A percentile compares a stretch with the other conserved stretches of the same genome.
These are phyloP conservation scores for Nyctibius bracteatus DNA, from an alignment of 2,113 vertebrate species.

Conservation along the genomic window DNA sequence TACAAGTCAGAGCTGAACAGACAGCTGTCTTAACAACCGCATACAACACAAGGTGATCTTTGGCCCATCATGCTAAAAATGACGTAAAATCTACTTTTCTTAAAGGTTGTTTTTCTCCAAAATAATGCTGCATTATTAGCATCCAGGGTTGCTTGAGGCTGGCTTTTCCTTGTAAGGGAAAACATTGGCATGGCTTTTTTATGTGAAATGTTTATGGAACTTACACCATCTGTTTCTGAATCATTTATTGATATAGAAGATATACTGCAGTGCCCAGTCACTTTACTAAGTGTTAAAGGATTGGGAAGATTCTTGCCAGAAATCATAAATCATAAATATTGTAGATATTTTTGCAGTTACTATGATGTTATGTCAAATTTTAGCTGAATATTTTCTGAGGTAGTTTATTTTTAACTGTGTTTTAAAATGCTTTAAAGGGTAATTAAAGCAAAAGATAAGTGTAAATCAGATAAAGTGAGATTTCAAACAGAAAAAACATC, in stretches of 20 bases:
- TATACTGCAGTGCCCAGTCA: background rate
- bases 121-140: background rate
- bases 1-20: background rate
- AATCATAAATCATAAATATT: conserved; percentile 32
- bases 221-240: conserved; percentile 40
- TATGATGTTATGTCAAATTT: background rate
- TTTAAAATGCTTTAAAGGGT: background rate
- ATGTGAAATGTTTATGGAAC: conserved; percentile 31
- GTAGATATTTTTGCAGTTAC: background rate
- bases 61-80: background rate
- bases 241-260: conserved; percentile 6
- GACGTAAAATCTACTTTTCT: background rate
- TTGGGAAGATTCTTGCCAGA: background rate
- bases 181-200: background rate
- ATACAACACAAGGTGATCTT: background rate
- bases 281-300: background rate
- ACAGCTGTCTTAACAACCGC: background rate
- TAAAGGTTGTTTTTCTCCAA: background rate
- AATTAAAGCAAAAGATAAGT: background rate
- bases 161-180: background rate
- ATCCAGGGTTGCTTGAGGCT: background rate
- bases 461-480: background rate
- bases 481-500: background rate
- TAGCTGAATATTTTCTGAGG: background rate
- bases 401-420: conserved; percentile 5